Evolutionary conservation across 2,888 invertebrate genomes (phyloP).

Genomic region (Papilio elwesi): DNA sequence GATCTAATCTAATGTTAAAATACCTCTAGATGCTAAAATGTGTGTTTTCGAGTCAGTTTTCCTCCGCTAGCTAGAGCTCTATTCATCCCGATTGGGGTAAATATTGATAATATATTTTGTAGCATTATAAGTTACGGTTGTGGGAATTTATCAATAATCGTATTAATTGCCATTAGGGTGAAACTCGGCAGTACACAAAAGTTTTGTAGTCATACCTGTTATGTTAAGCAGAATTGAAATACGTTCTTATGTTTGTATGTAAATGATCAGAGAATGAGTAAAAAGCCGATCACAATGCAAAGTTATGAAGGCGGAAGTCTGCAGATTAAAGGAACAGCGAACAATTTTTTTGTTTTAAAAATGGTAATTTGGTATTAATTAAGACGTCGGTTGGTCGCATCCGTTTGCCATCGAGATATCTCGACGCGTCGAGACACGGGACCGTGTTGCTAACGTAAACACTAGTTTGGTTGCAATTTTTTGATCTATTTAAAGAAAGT

Average conservation of each 20-base stretch:
- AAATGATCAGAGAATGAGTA: constrained; percentile 15
- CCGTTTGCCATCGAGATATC: constrained; percentile 54
- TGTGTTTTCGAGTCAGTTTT: too few species aligned
- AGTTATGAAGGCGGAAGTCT: constrained; percentile 34
- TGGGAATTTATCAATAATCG: not conserved
- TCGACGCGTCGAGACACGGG: constrained; percentile 31
- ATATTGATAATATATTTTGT: too few species aligned
- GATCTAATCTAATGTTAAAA: too few species aligned
- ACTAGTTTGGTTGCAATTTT: too few species aligned
- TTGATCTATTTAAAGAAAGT: too few species aligned
- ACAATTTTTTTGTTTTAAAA: constrained; percentile 47
- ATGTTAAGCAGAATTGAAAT: constrained; percentile 9
- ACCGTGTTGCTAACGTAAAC: constrained; percentile 32
- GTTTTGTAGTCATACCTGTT: constrained; percentile 4
- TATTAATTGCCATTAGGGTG: constrained; percentile 27
- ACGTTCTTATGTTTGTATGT: constrained; percentile 12
- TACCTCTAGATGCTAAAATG: too few species aligned
- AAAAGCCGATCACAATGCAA: constrained; percentile 27
- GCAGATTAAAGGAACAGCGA: constrained; percentile 28
- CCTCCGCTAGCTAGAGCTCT: too few species aligned
- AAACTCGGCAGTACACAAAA: constrained; percentile 15
- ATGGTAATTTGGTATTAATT: constrained; percentile 50
- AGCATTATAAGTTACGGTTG: not conserved
- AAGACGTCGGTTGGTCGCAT: constrained; percentile 47
- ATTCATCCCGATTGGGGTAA: too few species aligned